Base-by-base conservation (phyloP, 2,888 invertebrate species). In the Isoperla grammatica region DNA sequence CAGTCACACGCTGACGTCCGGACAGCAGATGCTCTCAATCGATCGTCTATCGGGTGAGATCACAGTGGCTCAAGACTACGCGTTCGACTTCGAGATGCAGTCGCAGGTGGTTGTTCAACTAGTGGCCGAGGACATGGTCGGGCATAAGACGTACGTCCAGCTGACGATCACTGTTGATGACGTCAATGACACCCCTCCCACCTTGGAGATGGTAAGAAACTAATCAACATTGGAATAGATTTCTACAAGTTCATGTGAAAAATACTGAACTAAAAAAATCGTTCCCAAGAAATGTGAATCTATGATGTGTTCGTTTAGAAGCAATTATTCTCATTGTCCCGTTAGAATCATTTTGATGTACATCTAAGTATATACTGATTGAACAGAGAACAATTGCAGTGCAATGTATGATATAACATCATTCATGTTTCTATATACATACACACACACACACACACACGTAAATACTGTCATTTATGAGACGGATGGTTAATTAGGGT, bases 141-240 rank as follows among this genome's bases (percentile, higher is more conserved):
- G 12, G 3, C 78, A 84, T 69, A 76, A 73, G 1, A 73, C 76
- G 0, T 80, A 78, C 9, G 74, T 80, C 0, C 80, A 82, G 65
- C 69, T 86, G 9, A 78, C 77, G 20, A 82, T 90, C 37, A 76
- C 78, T 56, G 76, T 90, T 0, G 67, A 74, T 5, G 89, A 90
- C 72, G 80, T 88, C 45, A 89, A 90, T 72, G 88, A 90, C 70
- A 85, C 85, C 58, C 79, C 83, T 0, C 90, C 90, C 0, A 78
- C 76, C 42, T 78, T 89, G 12, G 72, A 75, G 61, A 71, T 84
- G 77, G 85, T 85, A 73, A 75, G 75, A 29, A 29, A 29, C 4
- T 29, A 29, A n/a, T n/a, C n/a, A n/a, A 29, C 29, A 29, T 29
- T 29, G 67, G 43, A 17, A 19, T 45, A 22, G 11, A 49, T 46